A percentile compares a stretch with the other conserved stretches of the same genome.
Evolutionary conservation across 2,797 vertebrate genomes (phyloP).

Genomic region (Phoeniculus purpureus): DNA sequence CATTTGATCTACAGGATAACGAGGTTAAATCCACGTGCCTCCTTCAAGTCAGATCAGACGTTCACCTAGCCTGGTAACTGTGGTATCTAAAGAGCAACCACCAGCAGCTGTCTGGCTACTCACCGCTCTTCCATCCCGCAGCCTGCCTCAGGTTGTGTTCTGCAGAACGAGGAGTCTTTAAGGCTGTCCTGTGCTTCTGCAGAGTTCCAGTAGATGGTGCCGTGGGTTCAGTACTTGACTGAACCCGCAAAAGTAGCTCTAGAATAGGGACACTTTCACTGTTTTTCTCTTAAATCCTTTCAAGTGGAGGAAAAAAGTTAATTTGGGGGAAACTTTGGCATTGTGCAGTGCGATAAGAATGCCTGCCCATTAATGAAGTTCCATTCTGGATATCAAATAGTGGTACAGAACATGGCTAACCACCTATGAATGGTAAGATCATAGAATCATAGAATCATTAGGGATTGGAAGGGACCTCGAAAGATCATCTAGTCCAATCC

Average conservation of each 20-base stretch:
- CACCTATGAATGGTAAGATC: background rate
- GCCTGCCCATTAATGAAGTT: constrained; percentile 26
- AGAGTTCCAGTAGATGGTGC: constrained; percentile 61
- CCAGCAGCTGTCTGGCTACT: background rate
- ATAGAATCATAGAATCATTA: too few relatives aligned
- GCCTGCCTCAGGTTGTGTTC: background rate
- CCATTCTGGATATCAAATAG: background rate
- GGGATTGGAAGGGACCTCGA: too few relatives aligned
- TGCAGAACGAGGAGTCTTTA: rapidly evolving
- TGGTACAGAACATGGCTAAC: background rate
- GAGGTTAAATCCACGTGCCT: background rate
- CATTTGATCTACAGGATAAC: background rate
- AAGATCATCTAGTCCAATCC: too few relatives aligned
- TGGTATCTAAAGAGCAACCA: background rate
- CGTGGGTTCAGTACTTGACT: background rate
- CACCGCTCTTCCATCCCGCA: background rate
- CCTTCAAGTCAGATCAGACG: background rate
- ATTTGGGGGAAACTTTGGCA: constrained; percentile 6
- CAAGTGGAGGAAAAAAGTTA: background rate
- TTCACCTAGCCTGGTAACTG: background rate
- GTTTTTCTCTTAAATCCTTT: background rate
- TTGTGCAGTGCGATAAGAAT: constrained; percentile 17
- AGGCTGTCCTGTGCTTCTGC: background rate
- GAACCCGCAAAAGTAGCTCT: background rate
- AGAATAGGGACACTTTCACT: background rate